Evolutionary conservation across 2,888 invertebrate genomes (phyloP), one percentile per base, ranked within the genome.

Genomic region (Melipona beecheii): DNA sequence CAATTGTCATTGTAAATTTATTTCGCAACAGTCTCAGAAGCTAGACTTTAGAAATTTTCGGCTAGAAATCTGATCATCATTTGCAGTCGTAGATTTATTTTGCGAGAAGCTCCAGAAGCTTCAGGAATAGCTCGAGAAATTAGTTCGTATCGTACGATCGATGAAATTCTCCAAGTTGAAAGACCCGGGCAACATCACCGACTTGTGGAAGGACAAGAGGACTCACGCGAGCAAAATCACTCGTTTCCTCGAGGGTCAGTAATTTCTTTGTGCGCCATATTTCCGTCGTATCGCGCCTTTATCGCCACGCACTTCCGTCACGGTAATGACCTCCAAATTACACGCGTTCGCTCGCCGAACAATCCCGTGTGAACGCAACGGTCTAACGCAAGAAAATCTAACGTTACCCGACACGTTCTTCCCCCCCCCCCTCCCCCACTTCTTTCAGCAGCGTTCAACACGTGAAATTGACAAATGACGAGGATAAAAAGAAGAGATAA

Each of bases 321-420:
- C 66, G 65, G 75, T 75, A 75, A 75, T 43, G 66, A 56, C 75
- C 66, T 27, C 75, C 56, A 75, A 75, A 75, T 75, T 75, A 75
- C 75, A 56, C 65, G 65, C 65, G 43, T 75, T 66, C 11, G 52
- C 54, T 43, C 21, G 43, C 43, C 17, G 24, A 75, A 66, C 66
- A 66, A 66, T 66, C 17, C 54, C 56, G 43, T 54, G 65, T 17
- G 75, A 75, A 66, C 43, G 43, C 52, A 17, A 31, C 9, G 9
- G 52, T 36, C 75, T 31, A 24, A 43, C 66, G 24, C 19, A 56
- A 74, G 54, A 56, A 66, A 75, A 49, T 64, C 31, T 56, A 50
- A 62, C 31, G 43, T 19, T n/a, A 62, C 60, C 36, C 56, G 56
- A 56, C 71, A 58, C 21, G 9, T 58, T 71, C 43, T 1, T 36